phyloP scores from a whole-genome alignment of 1,140 invertebrate genomes.

The Brachionus asplanchnoidis region DNA sequence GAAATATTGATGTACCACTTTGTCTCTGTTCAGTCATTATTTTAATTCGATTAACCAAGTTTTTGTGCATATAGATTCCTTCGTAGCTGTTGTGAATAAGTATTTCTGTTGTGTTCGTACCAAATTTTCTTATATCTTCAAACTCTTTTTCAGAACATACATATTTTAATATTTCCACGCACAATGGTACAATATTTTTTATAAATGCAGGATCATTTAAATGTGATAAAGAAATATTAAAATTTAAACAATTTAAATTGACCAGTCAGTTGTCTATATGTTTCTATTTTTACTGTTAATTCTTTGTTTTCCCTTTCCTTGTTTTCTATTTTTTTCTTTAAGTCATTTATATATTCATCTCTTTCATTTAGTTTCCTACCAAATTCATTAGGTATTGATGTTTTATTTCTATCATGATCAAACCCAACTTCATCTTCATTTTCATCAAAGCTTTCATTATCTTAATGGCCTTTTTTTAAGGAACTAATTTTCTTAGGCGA shows the following conservation, averaged over 20 bases:
- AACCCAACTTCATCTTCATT: neutral
- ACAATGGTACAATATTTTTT: neutral
- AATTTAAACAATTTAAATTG: neutral
- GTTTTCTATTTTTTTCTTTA: neutral
- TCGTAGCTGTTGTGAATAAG: neutral
- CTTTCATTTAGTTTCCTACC: neutral
- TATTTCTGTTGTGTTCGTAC: neutral
- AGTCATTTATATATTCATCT: neutral
- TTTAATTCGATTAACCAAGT: neutral
- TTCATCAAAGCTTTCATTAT: neutral
- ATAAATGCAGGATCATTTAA: neutral
- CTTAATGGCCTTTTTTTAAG: neutral
- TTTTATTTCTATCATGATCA: neutral
- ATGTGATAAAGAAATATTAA: neutral
- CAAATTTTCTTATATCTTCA: neutral
- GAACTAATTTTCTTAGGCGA: neutral
- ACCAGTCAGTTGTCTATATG: neutral
- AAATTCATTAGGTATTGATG: neutral
- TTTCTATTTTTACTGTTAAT: neutral
- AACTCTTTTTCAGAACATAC: too few relatives aligned
- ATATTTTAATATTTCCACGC: neutral
- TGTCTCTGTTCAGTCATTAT: neutral
- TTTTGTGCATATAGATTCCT: neutral
- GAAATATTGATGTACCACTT: neutral
- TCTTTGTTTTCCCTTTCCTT: neutral